A percentile compares a stretch with the other conserved stretches of the same genome.
phyloP scores from a whole-genome alignment of 2,888 invertebrate species.

The Geophilus truncorum region DNA sequence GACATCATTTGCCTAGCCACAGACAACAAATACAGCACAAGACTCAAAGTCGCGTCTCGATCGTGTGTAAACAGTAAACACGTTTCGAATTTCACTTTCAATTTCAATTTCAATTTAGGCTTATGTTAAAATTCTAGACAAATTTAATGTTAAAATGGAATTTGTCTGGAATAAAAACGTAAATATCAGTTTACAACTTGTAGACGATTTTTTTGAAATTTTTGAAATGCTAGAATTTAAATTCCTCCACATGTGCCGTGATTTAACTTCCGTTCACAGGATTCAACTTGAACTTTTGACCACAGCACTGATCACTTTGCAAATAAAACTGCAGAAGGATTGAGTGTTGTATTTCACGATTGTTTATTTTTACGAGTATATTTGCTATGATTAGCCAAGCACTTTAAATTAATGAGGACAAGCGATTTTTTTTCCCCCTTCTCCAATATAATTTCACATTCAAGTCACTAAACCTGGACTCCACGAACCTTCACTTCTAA shows the following conservation, averaged over 20 bases:
- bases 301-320: neutral
- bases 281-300: neutral
- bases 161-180: too few species aligned
- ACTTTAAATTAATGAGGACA: neutral
- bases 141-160: too few species aligned
- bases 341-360: neutral
- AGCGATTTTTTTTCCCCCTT: too few species aligned
- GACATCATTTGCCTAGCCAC: neutral
- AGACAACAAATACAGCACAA: neutral
- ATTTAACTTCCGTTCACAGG: neutral
- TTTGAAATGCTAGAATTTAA: neutral
- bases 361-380: slow-evolving; percentile 11
- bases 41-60: too few species aligned
- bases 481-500: too few species aligned
- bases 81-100: neutral
- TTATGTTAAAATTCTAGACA: too few species aligned
- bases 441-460: too few species aligned
- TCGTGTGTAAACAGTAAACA: neutral
- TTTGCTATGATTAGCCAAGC: neutral
- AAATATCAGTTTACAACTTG: too few species aligned
- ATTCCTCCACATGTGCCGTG: neutral
- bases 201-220: too few species aligned
- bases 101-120: neutral
- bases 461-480: too few species aligned
- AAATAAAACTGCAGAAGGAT: neutral